Evolutionary conservation across 2,797 vertebrate genomes (phyloP).

Genomic region (Clarias laeviceps): DNA sequence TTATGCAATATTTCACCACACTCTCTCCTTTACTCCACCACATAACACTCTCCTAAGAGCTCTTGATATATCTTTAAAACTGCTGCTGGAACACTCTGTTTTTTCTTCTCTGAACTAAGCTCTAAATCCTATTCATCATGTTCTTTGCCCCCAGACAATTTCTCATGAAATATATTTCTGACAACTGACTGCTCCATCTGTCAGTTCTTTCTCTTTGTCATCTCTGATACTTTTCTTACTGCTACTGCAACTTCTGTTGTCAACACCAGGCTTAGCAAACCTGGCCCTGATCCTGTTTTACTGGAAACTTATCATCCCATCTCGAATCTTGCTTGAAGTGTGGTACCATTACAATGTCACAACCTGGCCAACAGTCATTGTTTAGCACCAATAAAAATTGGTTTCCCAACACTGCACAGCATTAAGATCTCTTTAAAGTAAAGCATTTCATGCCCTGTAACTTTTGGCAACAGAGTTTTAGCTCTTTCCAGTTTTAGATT

Average conservation of each 20-base stretch:
- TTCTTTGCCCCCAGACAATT: conserved; percentile 11
- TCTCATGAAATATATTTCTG: conserved; percentile 16
- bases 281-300: conserved; percentile 18
- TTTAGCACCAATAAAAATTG: background rate
- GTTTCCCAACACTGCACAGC: background rate
- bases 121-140: conserved; percentile 24
- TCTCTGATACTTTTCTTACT: conserved; percentile 2
- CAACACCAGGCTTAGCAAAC: conserved; percentile 19
- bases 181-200: conserved; percentile 3
- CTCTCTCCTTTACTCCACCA: background rate
- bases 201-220: conserved; percentile 27
- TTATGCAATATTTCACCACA: background rate
- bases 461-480: background rate
- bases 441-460: background rate
- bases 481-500: background rate
- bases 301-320: conserved; percentile 20
- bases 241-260: conserved; percentile 10
- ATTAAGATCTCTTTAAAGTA: background rate
- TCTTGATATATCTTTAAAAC: conserved; percentile 6
- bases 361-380: background rate
- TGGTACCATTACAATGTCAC: background rate
- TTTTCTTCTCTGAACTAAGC: conserved; percentile 4
- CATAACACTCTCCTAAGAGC: background rate
- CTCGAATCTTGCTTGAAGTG: background rate
- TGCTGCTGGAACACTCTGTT: background rate